phyloP scores from a whole-genome alignment of 2,888 invertebrate species.

The Dexiosoma caninum region DNA sequence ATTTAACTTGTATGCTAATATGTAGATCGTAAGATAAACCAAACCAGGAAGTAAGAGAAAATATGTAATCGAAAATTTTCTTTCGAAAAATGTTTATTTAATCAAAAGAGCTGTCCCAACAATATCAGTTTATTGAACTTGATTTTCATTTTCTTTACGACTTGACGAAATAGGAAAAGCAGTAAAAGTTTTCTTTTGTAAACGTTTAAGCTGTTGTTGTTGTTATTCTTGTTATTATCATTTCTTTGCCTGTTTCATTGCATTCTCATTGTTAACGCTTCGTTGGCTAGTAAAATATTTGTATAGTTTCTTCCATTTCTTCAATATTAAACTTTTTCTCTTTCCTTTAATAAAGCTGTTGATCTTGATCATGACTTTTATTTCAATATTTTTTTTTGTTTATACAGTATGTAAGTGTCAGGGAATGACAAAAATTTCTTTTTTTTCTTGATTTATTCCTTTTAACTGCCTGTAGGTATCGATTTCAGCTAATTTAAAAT shows the following conservation, averaged over 20 bases:
- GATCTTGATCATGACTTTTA: slow-evolving; percentile 60
- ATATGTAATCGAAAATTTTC: too few species aligned
- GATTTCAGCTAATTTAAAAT: too few species aligned
- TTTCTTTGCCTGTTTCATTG: slow-evolving; percentile 4
- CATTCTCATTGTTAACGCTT: slow-evolving; percentile 31
- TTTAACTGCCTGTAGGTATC: too few species aligned
- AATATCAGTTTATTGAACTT: slow-evolving; percentile 52
- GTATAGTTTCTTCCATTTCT: slow-evolving; percentile 25
- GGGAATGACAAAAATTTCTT: too few species aligned
- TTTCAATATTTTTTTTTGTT: slow-evolving; percentile 59
- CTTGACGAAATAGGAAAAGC: slow-evolving; percentile 17
- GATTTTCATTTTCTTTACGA: slow-evolving; percentile 45
- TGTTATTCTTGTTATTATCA: slow-evolving; percentile 1
- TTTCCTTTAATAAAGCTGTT: slow-evolving; percentile 25
- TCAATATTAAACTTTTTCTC: not conserved
- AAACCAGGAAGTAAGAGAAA: too few species aligned
- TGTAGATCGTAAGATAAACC: too few species aligned
- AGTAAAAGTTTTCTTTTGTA: slow-evolving; percentile 52
- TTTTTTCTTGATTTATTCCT: too few species aligned
- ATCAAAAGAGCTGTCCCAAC: not conserved
- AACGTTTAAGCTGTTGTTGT: not conserved
- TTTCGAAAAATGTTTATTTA: too few species aligned
- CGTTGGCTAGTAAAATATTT: not conserved
- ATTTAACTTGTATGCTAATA: too few species aligned
- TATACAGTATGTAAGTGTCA: not conserved